Percentiles rank a stretch among this genome's conserved stretches.
These are phyloP conservation scores for Hippasteria phrygiana DNA, from an alignment of 53 echinoderm and acorn worm genomes.

Conservation along the genomic window DNA sequence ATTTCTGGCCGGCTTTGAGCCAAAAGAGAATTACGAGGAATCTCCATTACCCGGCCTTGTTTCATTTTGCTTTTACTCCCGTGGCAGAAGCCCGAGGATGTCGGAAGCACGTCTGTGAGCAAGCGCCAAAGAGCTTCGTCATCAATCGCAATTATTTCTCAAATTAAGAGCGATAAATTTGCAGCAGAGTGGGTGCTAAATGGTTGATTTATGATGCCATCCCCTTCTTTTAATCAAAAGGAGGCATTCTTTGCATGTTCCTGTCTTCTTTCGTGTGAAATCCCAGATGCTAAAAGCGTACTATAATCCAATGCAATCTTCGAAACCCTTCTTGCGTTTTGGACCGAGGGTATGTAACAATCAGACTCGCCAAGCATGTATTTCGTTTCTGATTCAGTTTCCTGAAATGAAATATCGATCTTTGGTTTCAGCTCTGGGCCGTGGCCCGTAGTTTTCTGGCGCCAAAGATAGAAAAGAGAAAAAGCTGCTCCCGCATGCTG, in stretches of 20 bases:
- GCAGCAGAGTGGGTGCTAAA: neutral
- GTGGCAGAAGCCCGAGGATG: neutral
- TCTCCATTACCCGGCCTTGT: slow-evolving; percentile 60
- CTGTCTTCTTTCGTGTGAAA: neutral
- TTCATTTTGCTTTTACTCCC: slow-evolving; percentile 6
- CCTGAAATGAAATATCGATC: slow-evolving; percentile 53
- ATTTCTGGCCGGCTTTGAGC: slow-evolving; percentile 27
- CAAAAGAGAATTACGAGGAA: slow-evolving; percentile 29
- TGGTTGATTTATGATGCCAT: slow-evolving; percentile 12
- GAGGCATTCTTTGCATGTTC: neutral
- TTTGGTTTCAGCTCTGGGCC: slow-evolving; percentile 3
- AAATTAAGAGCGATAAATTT: slow-evolving; percentile 25
- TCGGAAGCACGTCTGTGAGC: slow-evolving; percentile 31
- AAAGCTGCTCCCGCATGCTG: neutral
- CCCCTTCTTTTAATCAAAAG: slow-evolving; percentile 27
- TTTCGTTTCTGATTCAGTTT: slow-evolving; percentile 34
- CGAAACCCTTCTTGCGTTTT: neutral
- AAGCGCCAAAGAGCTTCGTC: neutral
- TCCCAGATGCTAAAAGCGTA: neutral
- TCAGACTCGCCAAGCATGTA: neutral
- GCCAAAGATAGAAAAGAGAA: slow-evolving; percentile 56
- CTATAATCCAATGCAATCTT: neutral
- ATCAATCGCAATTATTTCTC: slow-evolving; percentile 22
- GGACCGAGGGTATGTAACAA: neutral
- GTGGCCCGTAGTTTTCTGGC: slow-evolving; percentile 30